Conservation (phyloP, 2,888 invertebrate species). For the Anarsia innoxiella region DNA sequence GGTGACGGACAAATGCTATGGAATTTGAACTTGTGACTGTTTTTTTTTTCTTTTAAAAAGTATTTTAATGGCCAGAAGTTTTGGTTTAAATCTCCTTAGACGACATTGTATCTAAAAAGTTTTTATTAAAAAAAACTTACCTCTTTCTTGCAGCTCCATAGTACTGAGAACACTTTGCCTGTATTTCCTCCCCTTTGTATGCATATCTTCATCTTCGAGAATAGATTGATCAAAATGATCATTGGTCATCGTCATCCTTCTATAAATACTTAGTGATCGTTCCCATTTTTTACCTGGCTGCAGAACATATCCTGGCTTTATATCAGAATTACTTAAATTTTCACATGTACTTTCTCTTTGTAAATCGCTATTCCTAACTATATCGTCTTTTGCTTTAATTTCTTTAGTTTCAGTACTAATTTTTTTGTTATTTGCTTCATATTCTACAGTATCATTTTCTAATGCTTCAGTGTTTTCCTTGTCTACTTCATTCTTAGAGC, state of each 20-base stretch:
- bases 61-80: conserved; percentile 19
- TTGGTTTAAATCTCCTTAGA: conserved; percentile 11
- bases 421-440: no score
- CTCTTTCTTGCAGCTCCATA: conserved; percentile 68
- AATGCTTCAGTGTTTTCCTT: no score
- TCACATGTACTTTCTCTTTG: conserved; percentile 10
- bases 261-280: conserved; percentile 77
- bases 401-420: background rate
- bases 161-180: conserved; percentile 69
- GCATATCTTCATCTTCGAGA: conserved; percentile 50
- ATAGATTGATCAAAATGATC: conserved; percentile 51
- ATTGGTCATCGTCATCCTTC: conserved; percentile 62
- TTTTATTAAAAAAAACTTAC: conserved; percentile 31
- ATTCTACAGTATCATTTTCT: no score
- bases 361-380: conserved; percentile 18
- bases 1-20: conserved; percentile 44
- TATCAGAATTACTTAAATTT: conserved; percentile 21
- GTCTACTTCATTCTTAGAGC: background rate
- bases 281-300: conserved; percentile 82
- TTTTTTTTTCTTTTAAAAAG: conserved; percentile 18
- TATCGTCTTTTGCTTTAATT: background rate
- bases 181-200: conserved; percentile 71
- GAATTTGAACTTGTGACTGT: conserved; percentile 20
- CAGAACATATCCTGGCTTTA: conserved; percentile 56
- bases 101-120: background rate